These are phyloP conservation scores for Pandemis corylana DNA, from an alignment of 2,888 invertebrate genomes.

Conservation along the genomic window DNA sequence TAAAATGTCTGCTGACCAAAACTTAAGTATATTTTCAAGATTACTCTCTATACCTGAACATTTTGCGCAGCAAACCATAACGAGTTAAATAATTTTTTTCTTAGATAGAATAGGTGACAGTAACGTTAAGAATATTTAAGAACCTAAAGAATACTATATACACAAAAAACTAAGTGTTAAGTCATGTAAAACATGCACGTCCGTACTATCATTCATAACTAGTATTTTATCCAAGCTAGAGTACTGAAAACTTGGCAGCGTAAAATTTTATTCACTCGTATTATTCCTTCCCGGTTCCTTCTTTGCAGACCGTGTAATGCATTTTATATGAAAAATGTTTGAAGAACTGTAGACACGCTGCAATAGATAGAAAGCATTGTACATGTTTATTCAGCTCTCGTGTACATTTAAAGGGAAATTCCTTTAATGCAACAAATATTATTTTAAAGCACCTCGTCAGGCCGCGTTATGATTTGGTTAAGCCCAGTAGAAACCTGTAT, in stretches of 20 bases:
- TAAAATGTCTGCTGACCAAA: too few relatives aligned
- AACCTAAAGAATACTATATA: too few relatives aligned
- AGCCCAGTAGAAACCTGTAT: too few relatives aligned
- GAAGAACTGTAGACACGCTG: slow-evolving; percentile 3
- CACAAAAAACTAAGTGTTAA: too few relatives aligned
- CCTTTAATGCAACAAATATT: neutral
- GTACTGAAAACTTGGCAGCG: neutral
- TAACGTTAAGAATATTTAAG: too few relatives aligned
- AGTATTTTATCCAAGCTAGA: neutral
- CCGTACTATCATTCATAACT: neutral
- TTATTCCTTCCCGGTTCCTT: neutral
- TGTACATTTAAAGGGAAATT: neutral
- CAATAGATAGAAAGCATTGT: slow-evolving; percentile 9
- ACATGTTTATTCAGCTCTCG: neutral
- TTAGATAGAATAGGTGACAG: too few relatives aligned
- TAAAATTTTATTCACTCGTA: slow-evolving; percentile 21
- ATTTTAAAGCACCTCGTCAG: too few relatives aligned
- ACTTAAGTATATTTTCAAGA: too few relatives aligned
- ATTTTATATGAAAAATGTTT: slow-evolving; percentile 18
- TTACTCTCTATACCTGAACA: too few relatives aligned
- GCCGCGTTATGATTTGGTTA: too few relatives aligned
- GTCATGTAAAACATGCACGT: neutral
- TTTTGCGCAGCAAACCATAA: too few relatives aligned
- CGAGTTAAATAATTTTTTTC: too few relatives aligned
- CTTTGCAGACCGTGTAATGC: slow-evolving; percentile 15